Evolutionary conservation across 2,113 vertebrate genomes (phyloP).

Genomic region (Thamnophis sirtalis): DNA sequence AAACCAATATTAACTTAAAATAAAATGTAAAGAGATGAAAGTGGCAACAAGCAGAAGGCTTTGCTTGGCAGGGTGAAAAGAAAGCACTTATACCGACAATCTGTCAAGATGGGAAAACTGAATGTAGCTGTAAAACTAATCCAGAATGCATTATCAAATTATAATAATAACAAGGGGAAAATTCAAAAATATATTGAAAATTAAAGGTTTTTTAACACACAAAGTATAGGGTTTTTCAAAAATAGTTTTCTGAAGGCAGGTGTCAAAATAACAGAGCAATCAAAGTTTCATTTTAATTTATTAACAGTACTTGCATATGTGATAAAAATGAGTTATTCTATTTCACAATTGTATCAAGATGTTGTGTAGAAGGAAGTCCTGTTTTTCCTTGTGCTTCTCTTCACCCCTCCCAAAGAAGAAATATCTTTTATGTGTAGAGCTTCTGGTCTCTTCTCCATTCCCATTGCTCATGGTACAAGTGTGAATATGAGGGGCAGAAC

Average conservation of each 20-base stretch:
- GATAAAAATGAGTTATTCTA: not conserved
- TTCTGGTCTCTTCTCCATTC: not conserved
- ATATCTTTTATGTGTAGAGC: not conserved
- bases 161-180: conserved; percentile 38
- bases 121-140: conserved; percentile 58
- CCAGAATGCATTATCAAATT: conserved; percentile 32
- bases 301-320: not conserved
- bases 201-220: conserved; percentile 27
- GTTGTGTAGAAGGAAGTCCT: not conserved
- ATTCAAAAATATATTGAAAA: conserved; percentile 37
- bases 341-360: not conserved
- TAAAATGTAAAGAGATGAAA: conserved; percentile 59
- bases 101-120: conserved; percentile 62
- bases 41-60: conserved; percentile 64
- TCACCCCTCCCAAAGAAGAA: not conserved
- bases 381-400: too few relatives aligned
- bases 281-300: conserved; percentile 11
- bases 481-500: not conserved
- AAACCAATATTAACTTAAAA: conserved; percentile 59
- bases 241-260: conserved; percentile 44
- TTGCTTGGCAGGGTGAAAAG: conserved; percentile 48
- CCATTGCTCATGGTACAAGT: not conserved
- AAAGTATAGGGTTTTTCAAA: conserved; percentile 33
- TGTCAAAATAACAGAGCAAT: conserved; percentile 6
- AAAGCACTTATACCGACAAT: conserved; percentile 54